These are phyloP conservation scores for Ellobium chinense DNA, from an alignment of 2,888 invertebrate species.

Conservation along the genomic window DNA sequence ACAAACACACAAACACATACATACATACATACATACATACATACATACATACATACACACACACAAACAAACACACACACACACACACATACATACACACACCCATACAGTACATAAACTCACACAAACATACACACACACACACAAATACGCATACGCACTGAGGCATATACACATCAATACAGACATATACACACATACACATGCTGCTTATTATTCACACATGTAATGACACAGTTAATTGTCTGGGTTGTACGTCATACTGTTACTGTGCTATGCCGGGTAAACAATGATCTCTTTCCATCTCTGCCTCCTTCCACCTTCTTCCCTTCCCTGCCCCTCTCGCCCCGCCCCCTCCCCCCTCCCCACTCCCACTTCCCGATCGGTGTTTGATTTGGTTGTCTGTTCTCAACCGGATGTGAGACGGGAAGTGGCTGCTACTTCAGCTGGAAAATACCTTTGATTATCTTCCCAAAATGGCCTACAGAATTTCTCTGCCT, in stretches of 20 bases:
- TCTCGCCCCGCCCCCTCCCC: neutral
- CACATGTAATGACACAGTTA: neutral
- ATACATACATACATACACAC: neutral
- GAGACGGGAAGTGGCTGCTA: no score
- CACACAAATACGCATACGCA: neutral
- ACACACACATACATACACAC: constrained; percentile 5
- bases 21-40: constrained; percentile 15
- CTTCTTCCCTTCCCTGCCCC: neutral
- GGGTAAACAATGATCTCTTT: neutral
- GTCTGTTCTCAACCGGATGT: no score
- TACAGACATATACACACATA: neutral
- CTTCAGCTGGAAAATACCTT: no score
- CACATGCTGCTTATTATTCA: neutral
- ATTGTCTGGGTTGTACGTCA: neutral
- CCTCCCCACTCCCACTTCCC: neutral
- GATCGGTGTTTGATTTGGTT: no score
- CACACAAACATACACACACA: neutral
- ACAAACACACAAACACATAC: neutral
- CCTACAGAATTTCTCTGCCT: no score
- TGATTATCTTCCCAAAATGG: no score
- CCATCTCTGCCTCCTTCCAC: neutral
- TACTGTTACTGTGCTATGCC: neutral
- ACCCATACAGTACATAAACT: neutral
- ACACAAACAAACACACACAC: neutral
- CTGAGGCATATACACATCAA: neutral